phyloP scores from a whole-genome alignment of 2,888 invertebrate species.

The Acanthosepion lycidas region DNA sequence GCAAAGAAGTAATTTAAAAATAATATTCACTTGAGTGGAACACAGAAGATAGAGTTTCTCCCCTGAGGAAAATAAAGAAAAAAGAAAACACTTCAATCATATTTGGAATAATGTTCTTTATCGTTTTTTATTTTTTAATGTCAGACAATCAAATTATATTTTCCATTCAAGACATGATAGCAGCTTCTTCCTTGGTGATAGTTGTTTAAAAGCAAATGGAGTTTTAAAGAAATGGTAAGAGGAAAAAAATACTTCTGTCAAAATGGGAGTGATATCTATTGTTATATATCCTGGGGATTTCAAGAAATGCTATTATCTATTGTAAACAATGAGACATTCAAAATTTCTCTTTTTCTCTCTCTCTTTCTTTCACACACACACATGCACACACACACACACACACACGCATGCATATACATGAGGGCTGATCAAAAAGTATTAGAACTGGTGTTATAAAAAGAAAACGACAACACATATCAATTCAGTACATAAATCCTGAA shows the following conservation, averaged over 20 bases:
- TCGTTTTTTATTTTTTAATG: not conserved
- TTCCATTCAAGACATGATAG: not conserved
- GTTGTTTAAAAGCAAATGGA: conserved; percentile 9
- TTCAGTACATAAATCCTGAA: no score
- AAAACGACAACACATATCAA: no score
- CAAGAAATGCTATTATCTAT: conserved; percentile 11
- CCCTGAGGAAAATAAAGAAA: not conserved
- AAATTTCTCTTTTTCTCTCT: not conserved
- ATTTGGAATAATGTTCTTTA: not conserved
- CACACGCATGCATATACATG: no score
- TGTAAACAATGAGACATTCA: not conserved
- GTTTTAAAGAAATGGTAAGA: not conserved
- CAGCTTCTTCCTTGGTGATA: not conserved
- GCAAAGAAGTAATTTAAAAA: not conserved
- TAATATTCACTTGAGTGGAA: not conserved
- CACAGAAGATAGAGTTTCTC: not conserved
- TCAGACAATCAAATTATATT: not conserved
- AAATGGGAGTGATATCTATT: not conserved
- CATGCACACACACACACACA: no score
- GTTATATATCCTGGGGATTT: not conserved
- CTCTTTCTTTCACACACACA: no score
- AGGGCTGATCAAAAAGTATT: no score
- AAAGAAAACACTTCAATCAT: not conserved
- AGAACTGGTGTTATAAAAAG: no score
- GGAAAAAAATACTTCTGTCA: not conserved